Percentiles rank a stretch among this genome's conserved stretches.
These are phyloP conservation scores for Brachionichthys hirsutus DNA, from an alignment of 2,113 vertebrate genomes.

Conservation along the genomic window DNA sequence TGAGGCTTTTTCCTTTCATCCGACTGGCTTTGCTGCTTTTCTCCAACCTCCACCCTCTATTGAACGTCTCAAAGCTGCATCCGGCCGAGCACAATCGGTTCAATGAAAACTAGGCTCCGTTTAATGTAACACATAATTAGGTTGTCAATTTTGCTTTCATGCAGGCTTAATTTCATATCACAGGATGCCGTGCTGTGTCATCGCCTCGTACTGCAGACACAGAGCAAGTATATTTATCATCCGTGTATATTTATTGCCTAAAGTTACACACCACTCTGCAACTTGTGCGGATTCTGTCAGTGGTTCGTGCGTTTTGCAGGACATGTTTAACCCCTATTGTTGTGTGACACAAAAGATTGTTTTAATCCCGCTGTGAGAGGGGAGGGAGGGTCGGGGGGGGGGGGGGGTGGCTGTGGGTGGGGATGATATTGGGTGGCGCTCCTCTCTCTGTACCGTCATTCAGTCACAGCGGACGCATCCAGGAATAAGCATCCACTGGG, in stretches of 20 bases:
- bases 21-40: conserved; percentile 23
- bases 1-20: conserved; percentile 51
- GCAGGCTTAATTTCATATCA: conserved; percentile 36
- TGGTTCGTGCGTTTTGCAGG: conserved; percentile 80
- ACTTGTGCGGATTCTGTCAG: conserved; percentile 55
- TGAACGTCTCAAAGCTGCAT: conserved; percentile 35
- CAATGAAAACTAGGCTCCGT: conserved; percentile 22
- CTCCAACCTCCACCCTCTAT: conserved; percentile 54
- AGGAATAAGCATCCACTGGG: conserved; percentile 55
- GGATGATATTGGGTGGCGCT: conserved; percentile 39
- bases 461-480: conserved; percentile 45
- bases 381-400: conserved; percentile 50
- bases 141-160: conserved; percentile 46
- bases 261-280: conserved; percentile 19
- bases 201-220: conserved; percentile 15
- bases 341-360: conserved; percentile 85
- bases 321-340: conserved; percentile 93
- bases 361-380: conserved; percentile 84
- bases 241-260: too few species aligned
- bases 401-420: conserved; percentile 63
- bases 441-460: conserved; percentile 58
- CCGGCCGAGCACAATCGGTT: conserved; percentile 43
- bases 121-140: conserved; percentile 53
- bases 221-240: too few species aligned
- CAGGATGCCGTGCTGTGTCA: conserved; percentile 38